A percentile compares a stretch with the other conserved stretches of the same genome.
phyloP scores from a whole-genome alignment of 1,140 invertebrate species.

The Lordiphosa clarofinis region DNA sequence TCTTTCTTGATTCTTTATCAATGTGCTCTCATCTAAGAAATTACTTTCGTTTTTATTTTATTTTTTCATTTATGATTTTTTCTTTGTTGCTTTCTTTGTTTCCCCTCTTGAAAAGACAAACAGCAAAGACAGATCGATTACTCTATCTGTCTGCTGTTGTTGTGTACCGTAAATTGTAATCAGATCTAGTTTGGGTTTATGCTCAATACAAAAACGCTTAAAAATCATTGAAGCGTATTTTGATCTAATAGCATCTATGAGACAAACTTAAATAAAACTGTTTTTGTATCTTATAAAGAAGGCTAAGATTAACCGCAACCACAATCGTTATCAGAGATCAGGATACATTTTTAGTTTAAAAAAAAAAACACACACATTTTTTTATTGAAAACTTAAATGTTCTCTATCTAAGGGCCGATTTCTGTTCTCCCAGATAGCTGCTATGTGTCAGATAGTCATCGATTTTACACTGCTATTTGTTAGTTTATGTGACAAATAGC shows the following conservation, averaged over 20 bases:
- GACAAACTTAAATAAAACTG: constrained; percentile 34
- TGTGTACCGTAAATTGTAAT: constrained; percentile 26
- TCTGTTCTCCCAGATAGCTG: too few species aligned
- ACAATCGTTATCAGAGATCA: neutral
- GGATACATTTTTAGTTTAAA: neutral
- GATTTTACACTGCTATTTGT: too few species aligned
- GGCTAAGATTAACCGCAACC: constrained; percentile 9
- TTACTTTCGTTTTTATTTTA: constrained; percentile 51
- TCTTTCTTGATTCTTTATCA: constrained; percentile 52
- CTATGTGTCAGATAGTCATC: too few species aligned
- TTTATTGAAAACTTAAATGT: too few species aligned
- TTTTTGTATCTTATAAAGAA: constrained; percentile 22
- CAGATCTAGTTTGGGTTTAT: constrained; percentile 42
- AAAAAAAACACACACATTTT: too few species aligned
- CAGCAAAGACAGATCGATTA: constrained; percentile 54
- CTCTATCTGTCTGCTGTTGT: constrained; percentile 8
- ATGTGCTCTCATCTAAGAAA: constrained; percentile 70
- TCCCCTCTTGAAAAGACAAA: constrained; percentile 14
- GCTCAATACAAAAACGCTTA: constrained; percentile 29
- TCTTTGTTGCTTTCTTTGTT: constrained; percentile 31
- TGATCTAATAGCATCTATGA: constrained; percentile 20
- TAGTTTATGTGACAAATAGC: too few species aligned
- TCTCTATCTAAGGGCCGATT: too few species aligned
- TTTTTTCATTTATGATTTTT: constrained; percentile 55
- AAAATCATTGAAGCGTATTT: constrained; percentile 25